Conservation (phyloP, 2,113 vertebrate genomes). For the Oreochromis tanganicae region DNA sequence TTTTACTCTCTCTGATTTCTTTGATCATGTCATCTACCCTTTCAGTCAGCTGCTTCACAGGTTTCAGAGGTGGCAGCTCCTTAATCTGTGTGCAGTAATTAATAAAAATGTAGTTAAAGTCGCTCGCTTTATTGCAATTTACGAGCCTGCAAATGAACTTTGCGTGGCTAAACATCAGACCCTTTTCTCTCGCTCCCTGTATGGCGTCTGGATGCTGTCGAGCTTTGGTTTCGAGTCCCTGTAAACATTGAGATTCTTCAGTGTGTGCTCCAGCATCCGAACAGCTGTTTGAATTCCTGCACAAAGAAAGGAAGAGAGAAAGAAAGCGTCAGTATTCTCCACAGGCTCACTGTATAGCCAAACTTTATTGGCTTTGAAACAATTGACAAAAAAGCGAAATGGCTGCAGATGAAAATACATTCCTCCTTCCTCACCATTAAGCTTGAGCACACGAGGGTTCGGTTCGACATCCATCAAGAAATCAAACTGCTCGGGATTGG, state of each 20-base stretch:
- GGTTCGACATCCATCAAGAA: constrained; percentile 51
- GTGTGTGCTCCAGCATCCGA: constrained; percentile 67
- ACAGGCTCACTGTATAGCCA: background rate
- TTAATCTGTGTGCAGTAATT: constrained; percentile 38
- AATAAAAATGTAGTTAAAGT: background rate
- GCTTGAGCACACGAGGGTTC: constrained; percentile 55
- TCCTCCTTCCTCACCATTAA: constrained; percentile 64
- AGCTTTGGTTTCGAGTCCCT: constrained; percentile 66
- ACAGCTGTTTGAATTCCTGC: constrained; percentile 81
- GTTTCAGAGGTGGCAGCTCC: constrained; percentile 29
- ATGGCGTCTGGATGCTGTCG: constrained; percentile 64
- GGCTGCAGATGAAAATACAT: background rate
- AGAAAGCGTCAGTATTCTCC: background rate
- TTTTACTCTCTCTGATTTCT: constrained; percentile 64
- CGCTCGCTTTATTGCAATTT: background rate
- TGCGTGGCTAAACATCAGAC: constrained; percentile 44
- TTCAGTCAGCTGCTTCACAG: constrained; percentile 53
- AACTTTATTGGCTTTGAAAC: background rate
- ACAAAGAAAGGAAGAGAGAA: background rate
- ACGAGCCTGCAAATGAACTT: background rate
- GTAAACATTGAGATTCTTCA: constrained; percentile 72
- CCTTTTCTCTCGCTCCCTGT: constrained; percentile 56
- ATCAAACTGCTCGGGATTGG: constrained; percentile 25
- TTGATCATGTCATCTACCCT: constrained; percentile 68
- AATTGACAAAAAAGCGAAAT: background rate